phyloP scores from a whole-genome alignment of 2,888 invertebrate species.

The Pyrgus malvae region DNA sequence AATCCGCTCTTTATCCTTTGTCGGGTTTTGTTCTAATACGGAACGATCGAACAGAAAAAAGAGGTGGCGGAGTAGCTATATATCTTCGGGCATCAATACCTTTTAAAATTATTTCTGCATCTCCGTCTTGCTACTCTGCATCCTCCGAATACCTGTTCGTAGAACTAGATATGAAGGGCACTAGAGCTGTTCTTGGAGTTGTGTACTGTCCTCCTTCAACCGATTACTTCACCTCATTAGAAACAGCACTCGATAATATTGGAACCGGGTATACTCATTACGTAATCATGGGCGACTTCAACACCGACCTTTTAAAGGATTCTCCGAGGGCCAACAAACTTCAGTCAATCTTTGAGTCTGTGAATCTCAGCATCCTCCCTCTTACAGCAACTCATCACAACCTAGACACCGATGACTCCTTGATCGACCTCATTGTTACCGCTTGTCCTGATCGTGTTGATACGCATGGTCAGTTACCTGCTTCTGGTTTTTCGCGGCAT shows the following conservation, averaged over 20 bases:
- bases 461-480: not conserved
- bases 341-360: not conserved
- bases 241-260: too few species aligned
- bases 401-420: not conserved
- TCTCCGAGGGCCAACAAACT: not conserved
- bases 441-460: not conserved
- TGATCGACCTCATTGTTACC: not conserved
- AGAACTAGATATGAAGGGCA: not conserved
- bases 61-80: not conserved
- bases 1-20: not conserved
- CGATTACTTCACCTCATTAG: not conserved
- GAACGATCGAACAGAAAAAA: not conserved
- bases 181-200: too few species aligned
- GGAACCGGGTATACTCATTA: too few species aligned
- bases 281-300: too few species aligned
- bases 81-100: not conserved
- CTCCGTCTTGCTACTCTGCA: not conserved
- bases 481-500: not conserved
- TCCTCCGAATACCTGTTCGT: not conserved
- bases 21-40: not conserved
- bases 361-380: not conserved
- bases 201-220: slow-evolving; percentile 1
- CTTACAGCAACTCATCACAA: not conserved
- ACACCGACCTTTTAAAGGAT: too few species aligned
- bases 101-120: not conserved